Evolutionary conservation across 64 coral and sea anemone genomes (phyloP), one percentile per base, ranked within the genome.

Genomic region (Actinia tenebrosa): DNA sequence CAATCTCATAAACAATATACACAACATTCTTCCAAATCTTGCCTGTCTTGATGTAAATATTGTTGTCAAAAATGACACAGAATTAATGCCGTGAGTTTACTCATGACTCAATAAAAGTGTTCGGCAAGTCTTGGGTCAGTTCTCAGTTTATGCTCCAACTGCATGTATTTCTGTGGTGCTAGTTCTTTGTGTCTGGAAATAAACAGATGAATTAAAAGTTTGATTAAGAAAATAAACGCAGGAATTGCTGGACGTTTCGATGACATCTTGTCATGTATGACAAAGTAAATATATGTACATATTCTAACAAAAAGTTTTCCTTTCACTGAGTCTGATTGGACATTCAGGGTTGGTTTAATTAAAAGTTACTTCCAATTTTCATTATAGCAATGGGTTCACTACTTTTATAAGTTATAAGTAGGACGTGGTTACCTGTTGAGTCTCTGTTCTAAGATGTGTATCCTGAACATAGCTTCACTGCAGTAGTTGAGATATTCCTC

Each of bases 401-500:
- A 50, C 47, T 50, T 37, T 37, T 37, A 37, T 37, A n/a, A n/a
- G n/a, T n/a, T n/a, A n/a, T n/a, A n/a, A 50, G 47, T 50, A 50
- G 4, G 7, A 50, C 45, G 86, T 18, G 14, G 18, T 55, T 91
- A 98, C 95, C 95, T 98, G 55, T 94, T 92, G 60, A 98, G 84
- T 64, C 96, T 88, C 63, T 95, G 96, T 60, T 98, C 96, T 45
- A 98, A 80, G 68, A 98, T 98, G 83, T 98, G 96, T 44, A 98
- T 98, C 86, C 96, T 98, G 84, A 98, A 98, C 96, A 98, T 98
- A 58, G 96, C 96, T 68, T 98, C 96, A 78, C 96, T 98, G 63
- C 96, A 98, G 46, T 88, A 98, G 86, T 92, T 98, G 54, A 98
- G 81, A 86, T 98, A 98, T 86, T 98, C 96, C n/a, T 98, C 96